phyloP scores from a whole-genome alignment of 2,797 vertebrate genomes.

The Enteromius radiatus region DNA sequence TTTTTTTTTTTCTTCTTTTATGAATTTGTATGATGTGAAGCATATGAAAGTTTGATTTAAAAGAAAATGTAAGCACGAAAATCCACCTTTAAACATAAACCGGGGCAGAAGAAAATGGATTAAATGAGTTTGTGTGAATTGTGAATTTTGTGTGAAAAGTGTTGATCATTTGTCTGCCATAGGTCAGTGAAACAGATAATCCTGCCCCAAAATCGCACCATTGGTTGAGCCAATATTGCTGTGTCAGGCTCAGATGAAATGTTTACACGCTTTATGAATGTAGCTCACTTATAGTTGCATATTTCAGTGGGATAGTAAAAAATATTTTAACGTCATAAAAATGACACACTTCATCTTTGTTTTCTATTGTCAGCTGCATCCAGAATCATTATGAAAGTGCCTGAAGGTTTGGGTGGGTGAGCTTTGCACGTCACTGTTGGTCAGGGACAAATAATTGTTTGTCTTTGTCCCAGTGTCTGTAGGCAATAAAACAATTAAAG shows the following conservation, averaged over 20 bases:
- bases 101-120: no score
- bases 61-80: no score
- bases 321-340: not conserved
- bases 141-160: no score
- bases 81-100: not conserved
- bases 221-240: not conserved
- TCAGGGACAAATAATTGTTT: constrained; percentile 4
- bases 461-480: constrained; percentile 10
- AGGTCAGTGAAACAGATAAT: not conserved
- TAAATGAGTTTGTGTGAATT: not conserved
- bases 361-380: not conserved
- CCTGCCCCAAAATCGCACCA: not conserved
- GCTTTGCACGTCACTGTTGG: constrained; percentile 1
- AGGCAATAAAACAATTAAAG: constrained; percentile 25
- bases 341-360: not conserved
- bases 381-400: not conserved
- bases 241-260: not conserved
- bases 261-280: not conserved
- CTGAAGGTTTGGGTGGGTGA: not conserved
- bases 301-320: not conserved
- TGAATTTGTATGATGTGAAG: not conserved
- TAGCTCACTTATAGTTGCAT: not conserved
- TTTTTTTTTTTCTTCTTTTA: no score
- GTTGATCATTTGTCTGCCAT: not conserved
- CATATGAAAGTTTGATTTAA: no score